phyloP scores from a whole-genome alignment of 2,113 vertebrate genomes.

The Ochotona curzoniae region DNA sequence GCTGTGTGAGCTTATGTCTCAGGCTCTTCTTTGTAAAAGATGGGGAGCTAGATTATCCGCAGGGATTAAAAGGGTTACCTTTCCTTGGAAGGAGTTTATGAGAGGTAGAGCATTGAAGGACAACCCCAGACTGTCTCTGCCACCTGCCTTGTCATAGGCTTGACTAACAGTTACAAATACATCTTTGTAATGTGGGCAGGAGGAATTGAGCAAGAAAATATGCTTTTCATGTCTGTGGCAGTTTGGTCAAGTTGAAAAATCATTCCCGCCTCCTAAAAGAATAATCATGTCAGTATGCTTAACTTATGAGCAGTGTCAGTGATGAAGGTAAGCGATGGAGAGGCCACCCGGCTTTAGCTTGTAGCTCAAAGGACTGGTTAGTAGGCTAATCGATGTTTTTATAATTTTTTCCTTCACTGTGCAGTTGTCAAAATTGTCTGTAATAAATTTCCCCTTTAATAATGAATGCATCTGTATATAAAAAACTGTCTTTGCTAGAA shows the following conservation, averaged over 20 bases:
- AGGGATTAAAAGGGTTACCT: neutral
- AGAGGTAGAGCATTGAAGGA: neutral
- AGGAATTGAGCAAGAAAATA: neutral
- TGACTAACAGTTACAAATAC: neutral
- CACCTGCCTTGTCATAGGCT: neutral
- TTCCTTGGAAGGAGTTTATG: neutral
- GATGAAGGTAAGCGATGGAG: neutral
- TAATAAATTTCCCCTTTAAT: neutral
- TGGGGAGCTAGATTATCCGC: neutral
- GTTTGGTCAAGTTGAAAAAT: neutral
- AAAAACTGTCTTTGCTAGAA: neutral
- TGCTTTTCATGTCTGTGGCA: neutral
- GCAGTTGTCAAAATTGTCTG: neutral
- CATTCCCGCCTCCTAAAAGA: neutral
- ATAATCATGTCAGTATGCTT: neutral
- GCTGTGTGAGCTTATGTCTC: neutral
- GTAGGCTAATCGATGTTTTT: neutral
- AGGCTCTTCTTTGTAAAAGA: neutral
- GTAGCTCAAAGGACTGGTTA: neutral
- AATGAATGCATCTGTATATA: neutral
- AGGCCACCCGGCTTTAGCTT: neutral
- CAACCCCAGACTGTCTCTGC: neutral
- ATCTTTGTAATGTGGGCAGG: neutral
- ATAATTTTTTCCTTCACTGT: neutral
- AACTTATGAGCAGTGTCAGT: neutral